phyloP scores from a whole-genome alignment of 2,797 vertebrate species.

The Gymnocypris eckloni region DNA sequence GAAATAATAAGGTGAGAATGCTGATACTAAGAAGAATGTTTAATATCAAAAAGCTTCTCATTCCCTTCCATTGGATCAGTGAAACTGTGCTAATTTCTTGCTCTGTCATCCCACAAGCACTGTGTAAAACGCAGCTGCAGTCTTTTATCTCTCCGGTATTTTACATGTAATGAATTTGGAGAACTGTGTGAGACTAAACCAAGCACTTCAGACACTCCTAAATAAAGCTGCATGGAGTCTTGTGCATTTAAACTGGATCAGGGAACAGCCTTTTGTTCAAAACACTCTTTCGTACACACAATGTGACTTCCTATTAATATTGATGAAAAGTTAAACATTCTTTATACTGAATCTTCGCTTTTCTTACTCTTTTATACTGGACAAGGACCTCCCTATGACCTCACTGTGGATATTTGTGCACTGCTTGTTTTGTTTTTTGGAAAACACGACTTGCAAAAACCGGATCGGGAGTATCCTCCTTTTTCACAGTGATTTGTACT shows the following conservation, averaged over 20 bases:
- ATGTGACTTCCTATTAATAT: conserved; percentile 60
- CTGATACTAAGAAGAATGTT: conserved; percentile 52
- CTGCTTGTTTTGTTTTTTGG: conserved; percentile 41
- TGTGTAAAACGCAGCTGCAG: conserved; percentile 60
- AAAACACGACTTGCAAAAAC: conserved; percentile 41
- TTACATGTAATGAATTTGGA: conserved; percentile 58
- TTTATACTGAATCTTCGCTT: conserved; percentile 65
- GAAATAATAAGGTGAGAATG: conserved; percentile 15
- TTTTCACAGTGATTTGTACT: conserved; percentile 44
- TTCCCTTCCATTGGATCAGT: conserved; percentile 39
- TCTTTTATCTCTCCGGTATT: conserved; percentile 74
- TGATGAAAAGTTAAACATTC: conserved; percentile 61
- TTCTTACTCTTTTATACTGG: conserved; percentile 69
- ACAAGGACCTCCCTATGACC: conserved; percentile 33
- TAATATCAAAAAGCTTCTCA: conserved; percentile 34
- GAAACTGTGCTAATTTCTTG: conserved; percentile 41
- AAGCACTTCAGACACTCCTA: conserved; percentile 45
- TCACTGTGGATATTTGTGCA: conserved; percentile 57
- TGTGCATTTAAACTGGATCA: conserved; percentile 71
- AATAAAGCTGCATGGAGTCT: conserved; percentile 70
- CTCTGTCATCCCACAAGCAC: conserved; percentile 40
- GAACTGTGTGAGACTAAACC: conserved; percentile 60
- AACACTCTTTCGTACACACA: conserved; percentile 63
- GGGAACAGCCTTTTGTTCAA: conserved; percentile 69
- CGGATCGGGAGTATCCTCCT: conserved; percentile 24